Base-by-base conservation (phyloP, 2,113 vertebrate genomes). In the Myotis lucifugus region DNA sequence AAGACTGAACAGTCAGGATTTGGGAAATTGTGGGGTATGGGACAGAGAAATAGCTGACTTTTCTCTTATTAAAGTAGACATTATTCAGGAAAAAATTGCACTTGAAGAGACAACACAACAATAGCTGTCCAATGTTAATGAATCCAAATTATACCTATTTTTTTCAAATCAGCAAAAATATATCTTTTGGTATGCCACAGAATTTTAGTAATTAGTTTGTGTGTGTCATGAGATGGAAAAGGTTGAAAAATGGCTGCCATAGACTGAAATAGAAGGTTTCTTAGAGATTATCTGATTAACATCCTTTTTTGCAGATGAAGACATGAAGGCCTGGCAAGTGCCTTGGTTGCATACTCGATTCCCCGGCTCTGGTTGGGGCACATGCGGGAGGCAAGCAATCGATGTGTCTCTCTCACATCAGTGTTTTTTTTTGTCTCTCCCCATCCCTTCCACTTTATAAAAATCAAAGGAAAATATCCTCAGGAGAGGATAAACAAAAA, bases 51-150 rank as follows among this genome's bases (percentile, higher is more conserved):
- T 70, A 32, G 11, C 29, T 50, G 34, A 29, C 46, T 93, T 76
- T 88, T 85, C 59, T 82, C 8, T 87, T 76, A 82, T 81, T 93
- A 59, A 77, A 85, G 52, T 56, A 59, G 37, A 92, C 83, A 90
- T 82, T 93, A 72, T 81, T 88, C 46, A 74, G 46, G 61, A 46
- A 50, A 64, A 79, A 50, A 86, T 29, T 40, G 37, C 42, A 74
- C 34, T 34, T 34, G 17, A 92, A 70, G 17, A 92, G 72, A 14
- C 25, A 48, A 46, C 40, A 15, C 40, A 74, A 17, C 72, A 74
- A 74, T 74, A 74, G 42, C 70, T 73, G 13, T 27, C 25, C 25
- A 74, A 17, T 74, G 40, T 48, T 42, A 74, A 15, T 73, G 25
- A 46, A 29, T 74, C 72, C 14, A 74, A 48, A 74, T 46, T 74